Evolutionary conservation across 2,888 invertebrate species (phyloP), one percentile per base, ranked within the genome.

Genomic region (Anagyrus pseudococci): DNA sequence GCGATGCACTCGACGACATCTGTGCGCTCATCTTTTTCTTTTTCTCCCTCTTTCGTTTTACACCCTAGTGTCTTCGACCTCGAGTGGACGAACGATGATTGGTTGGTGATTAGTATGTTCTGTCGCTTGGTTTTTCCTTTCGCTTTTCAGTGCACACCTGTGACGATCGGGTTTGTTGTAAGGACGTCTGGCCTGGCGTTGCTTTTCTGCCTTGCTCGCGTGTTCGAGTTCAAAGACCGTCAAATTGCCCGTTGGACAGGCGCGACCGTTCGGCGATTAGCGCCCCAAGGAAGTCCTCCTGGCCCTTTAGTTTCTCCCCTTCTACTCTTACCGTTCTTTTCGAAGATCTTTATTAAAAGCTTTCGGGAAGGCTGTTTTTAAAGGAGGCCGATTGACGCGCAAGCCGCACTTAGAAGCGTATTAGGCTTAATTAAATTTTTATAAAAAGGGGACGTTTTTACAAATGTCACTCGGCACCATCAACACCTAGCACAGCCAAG

Each of bases 141-240:
- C 26, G 54, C 26, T 56, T 26, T 48, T 46, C 4, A 1, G 19
- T 23, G 1, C 19, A 17, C 43, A 43, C 17, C 17, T n/a, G 43
- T 43, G 17, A 19, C 43, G 17, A 19, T 43, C 43, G 43, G 43
- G 60, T 53, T 64, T 50, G 44, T n/a, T n/a, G n/a, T n/a, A n/a
- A n/a, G n/a, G n/a, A 46, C 53, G 37, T 44, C n/a, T 52, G 33
- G 49, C 20, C 47, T 33, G 1, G 20, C 4, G 25, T 13, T 41
- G 13, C 8, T 22, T 54, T 44, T 43, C 19, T 49, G 19, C 13
- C 50, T 37, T 20, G 13, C 8, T 40, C n/a, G n/a, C n/a, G n/a
- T 25, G 20, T n/a, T n/a, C 22, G 48, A 13, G 65, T 66, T 66
- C 65, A 66, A 62, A 62, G 65, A 66, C 62, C 62, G 61, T 62